phyloP scores from a whole-genome alignment of 2,113 vertebrate genomes.

The Genyomyrus donnyi region DNA sequence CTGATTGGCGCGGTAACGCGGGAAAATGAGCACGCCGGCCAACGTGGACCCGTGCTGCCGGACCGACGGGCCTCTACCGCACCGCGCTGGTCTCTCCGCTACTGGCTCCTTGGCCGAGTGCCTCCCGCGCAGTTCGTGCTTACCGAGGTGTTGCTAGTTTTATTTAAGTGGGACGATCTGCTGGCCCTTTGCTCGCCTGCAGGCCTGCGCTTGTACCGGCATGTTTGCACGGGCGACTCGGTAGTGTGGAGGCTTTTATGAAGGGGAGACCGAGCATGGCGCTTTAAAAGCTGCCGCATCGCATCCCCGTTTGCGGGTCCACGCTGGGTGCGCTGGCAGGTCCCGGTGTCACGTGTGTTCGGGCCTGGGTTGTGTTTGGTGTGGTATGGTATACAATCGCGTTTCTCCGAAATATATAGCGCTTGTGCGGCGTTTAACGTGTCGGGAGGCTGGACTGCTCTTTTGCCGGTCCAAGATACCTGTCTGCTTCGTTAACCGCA shows the following conservation, averaged over 20 bases:
- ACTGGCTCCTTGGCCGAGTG: neutral
- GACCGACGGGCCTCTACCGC: neutral
- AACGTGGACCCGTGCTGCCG: neutral
- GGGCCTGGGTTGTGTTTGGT: neutral
- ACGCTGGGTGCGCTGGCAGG: neutral
- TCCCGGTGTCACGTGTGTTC: neutral
- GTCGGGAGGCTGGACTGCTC: neutral
- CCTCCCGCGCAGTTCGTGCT: neutral
- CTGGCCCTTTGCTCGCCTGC: neutral
- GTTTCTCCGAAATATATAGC: neutral
- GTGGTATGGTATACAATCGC: neutral
- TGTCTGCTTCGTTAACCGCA: neutral
- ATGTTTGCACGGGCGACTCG: neutral
- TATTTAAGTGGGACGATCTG: neutral
- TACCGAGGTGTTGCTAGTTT: neutral
- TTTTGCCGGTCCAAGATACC: neutral
- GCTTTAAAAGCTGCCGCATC: neutral
- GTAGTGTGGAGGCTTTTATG: neutral
- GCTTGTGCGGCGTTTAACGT: neutral
- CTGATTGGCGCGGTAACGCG: neutral
- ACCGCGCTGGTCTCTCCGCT: neutral
- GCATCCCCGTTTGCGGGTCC: neutral
- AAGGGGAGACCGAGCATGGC: neutral
- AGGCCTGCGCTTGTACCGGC: neutral
- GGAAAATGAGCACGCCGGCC: neutral